These are phyloP conservation scores for Synanthedon myopaeformis DNA, from an alignment of 2,888 invertebrate genomes.

Conservation along the genomic window DNA sequence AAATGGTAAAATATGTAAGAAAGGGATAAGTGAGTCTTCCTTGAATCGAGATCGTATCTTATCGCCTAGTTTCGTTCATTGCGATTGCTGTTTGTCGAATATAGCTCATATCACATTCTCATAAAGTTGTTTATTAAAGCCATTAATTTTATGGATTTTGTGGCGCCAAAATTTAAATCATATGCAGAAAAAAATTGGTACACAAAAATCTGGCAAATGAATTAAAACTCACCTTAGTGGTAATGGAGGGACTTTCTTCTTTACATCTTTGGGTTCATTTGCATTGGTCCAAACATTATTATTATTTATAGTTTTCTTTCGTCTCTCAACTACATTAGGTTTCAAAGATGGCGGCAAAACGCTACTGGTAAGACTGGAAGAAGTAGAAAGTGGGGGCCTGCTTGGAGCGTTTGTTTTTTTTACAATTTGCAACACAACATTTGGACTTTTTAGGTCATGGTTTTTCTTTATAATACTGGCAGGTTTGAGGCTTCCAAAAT, in stretches of 20 bases:
- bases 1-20: background rate
- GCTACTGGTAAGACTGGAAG: conserved; percentile 19
- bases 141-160: no score
- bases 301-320: conserved; percentile 58
- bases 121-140: no score
- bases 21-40: background rate
- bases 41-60: no score
- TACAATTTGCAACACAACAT: conserved; percentile 50
- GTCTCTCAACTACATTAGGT: conserved; percentile 33
- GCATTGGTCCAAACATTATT: conserved; percentile 55
- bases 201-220: background rate
- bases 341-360: conserved; percentile 48
- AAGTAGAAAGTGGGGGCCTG: conserved; percentile 6
- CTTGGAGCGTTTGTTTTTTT: conserved; percentile 38
- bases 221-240: conserved; percentile 34
- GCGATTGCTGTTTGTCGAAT: no score
- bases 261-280: conserved; percentile 28
- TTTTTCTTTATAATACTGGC: conserved; percentile 11
- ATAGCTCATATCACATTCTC: no score
- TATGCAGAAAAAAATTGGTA: background rate
- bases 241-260: conserved; percentile 27
- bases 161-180: background rate
- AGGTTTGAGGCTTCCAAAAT: background rate
- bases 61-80: no score
- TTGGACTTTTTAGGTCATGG: conserved; percentile 35